Evolutionary conservation across 2,888 invertebrate species (phyloP), one percentile per base, ranked within the genome.

Genomic region (Meganola albula): DNA sequence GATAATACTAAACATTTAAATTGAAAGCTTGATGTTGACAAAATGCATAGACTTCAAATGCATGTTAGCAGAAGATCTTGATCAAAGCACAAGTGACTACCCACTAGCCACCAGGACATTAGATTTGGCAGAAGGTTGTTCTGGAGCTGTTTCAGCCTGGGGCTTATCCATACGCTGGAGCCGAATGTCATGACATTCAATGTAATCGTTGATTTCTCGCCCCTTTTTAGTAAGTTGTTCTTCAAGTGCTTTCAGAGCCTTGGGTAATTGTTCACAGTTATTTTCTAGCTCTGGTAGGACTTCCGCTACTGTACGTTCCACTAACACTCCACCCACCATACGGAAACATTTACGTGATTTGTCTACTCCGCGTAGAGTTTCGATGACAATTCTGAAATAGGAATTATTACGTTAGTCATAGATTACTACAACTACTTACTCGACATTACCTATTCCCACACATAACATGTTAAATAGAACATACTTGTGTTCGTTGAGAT

Each of bases 401-500:
- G 32, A 24, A 27, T n/a, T n/a, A n/a, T n/a, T n/a, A n/a, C n/a
- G n/a, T n/a, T n/a, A n/a, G n/a, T n/a, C n/a, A n/a, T n/a, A n/a
- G n/a, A n/a, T n/a, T n/a, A n/a, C n/a, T n/a, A n/a, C n/a, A n/a
- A n/a, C n/a, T n/a, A n/a, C n/a, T n/a, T n/a, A n/a, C n/a, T n/a
- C n/a, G n/a, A n/a, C n/a, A n/a, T n/a, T n/a, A n/a, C n/a, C n/a
- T n/a, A n/a, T n/a, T n/a, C n/a, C n/a, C n/a, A n/a, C n/a, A n/a
- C n/a, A n/a, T n/a, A n/a, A n/a, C n/a, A n/a, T n/a, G n/a, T n/a
- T n/a, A n/a, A n/a, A n/a, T n/a, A n/a, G n/a, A n/a, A 74, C 87
- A 87, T 86, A 98, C 98, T 95, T 97, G 88, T 98, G 98, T 83
- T 99, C 98, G 72, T 95, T 97, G 42, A 95, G 88, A 76, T 99